Conservation (phyloP, 92 coral and sea anemone genomes). For the Porites cylindrica region DNA sequence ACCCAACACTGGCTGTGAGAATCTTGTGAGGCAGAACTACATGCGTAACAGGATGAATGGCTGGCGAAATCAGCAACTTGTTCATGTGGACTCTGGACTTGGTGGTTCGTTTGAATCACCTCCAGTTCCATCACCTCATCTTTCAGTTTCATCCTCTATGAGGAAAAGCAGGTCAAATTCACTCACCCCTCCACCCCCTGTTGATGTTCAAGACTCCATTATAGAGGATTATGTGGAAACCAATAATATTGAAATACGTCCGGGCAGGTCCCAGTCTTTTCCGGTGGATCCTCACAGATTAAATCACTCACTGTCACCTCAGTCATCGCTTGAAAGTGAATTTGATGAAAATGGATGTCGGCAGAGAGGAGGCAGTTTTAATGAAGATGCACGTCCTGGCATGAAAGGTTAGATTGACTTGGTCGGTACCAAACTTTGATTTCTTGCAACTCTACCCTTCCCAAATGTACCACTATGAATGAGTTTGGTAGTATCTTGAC, state of each 20-base stretch:
- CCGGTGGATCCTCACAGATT: conserved; percentile 97
- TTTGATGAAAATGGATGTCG: conserved; percentile 73
- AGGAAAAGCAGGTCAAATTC: conserved; percentile 84
- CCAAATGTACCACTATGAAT: too few species aligned
- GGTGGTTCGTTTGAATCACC: conserved; percentile 92
- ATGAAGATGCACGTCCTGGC: conserved; percentile 94
- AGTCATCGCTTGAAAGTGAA: conserved; percentile 98
- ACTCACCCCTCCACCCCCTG: conserved; percentile 88
- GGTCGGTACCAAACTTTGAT: too few species aligned
- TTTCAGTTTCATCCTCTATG: conserved; percentile 55
- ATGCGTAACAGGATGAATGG: conserved; percentile 80
- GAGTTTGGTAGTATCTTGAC: too few species aligned
- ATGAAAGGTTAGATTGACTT: conserved; percentile 83
- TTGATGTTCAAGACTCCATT: conserved; percentile 84
- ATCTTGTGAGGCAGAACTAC: conserved; percentile 85
- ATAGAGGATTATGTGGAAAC: conserved; percentile 77
- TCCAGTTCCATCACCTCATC: conserved; percentile 48
- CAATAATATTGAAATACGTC: conserved; percentile 81
- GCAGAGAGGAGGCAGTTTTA: conserved; percentile 79
- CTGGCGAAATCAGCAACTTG: conserved; percentile 92
- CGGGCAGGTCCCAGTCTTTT: conserved; percentile 99
- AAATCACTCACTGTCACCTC: conserved; percentile 91
- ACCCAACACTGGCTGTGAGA: conserved; percentile 89
- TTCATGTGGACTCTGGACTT: conserved; percentile 93
- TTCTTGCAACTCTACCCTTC: too few species aligned